Evolutionary conservation across 2,797 vertebrate genomes (phyloP).

Genomic region (Crax fasciolata): DNA sequence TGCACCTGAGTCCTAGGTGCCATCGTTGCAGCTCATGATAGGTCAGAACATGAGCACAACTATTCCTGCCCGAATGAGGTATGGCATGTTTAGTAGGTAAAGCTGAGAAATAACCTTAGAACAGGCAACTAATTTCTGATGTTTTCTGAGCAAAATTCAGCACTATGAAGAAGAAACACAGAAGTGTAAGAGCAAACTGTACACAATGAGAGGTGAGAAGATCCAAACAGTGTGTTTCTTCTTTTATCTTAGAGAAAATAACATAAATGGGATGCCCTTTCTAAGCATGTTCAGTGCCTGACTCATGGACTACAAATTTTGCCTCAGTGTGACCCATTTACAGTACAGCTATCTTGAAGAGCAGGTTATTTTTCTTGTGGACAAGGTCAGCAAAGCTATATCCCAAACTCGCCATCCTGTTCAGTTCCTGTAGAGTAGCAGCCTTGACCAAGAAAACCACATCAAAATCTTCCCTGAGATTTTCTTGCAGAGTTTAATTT

Average conservation of each 20-base stretch:
- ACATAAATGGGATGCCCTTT: background rate
- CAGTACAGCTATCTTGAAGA: background rate
- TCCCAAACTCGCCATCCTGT: background rate
- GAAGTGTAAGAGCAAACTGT: background rate
- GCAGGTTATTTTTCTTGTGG: background rate
- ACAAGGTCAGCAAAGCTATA: fast-evolving
- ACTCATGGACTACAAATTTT: background rate
- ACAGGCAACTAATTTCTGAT: background rate
- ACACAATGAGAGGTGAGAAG: background rate
- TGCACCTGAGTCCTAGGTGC: background rate
- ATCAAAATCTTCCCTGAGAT: background rate
- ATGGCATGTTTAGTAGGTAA: background rate
- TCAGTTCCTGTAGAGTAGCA: background rate
- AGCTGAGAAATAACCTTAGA: background rate
- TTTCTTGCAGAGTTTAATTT: background rate
- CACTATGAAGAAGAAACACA: background rate
- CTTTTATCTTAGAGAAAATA: background rate
- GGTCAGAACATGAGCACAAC: background rate
- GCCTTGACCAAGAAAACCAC: background rate
- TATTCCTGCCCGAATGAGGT: background rate
- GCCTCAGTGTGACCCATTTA: background rate
- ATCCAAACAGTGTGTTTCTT: background rate
- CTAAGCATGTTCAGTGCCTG: background rate
- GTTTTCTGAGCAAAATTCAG: background rate
- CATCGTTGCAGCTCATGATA: background rate